Conservation (phyloP, 2,797 vertebrate species). For the Gymnodraco acuticeps region DNA sequence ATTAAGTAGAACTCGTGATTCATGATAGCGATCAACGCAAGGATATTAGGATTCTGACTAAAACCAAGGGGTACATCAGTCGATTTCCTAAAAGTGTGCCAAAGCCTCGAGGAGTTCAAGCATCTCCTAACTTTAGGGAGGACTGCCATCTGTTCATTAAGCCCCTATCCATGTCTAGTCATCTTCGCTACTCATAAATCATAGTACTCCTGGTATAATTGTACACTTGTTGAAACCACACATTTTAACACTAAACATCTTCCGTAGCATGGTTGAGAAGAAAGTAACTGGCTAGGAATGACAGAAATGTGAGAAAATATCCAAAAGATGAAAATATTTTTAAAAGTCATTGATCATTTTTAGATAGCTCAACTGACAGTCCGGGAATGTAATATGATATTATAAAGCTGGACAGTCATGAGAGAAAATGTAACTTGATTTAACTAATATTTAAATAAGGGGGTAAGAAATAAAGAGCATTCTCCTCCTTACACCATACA, state of each 20-base stretch:
- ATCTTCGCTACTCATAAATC: conserved; percentile 43
- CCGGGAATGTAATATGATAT: not conserved
- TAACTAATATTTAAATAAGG: not conserved
- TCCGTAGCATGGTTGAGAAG: conserved; percentile 5
- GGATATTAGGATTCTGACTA: conserved; percentile 70
- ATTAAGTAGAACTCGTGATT: conserved; percentile 75
- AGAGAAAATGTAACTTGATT: not conserved
- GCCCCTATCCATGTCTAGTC: conserved; percentile 35
- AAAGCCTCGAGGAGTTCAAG: conserved; percentile 60
- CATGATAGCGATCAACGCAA: conserved; percentile 74
- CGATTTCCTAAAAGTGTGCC: conserved; percentile 53
- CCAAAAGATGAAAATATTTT: conserved; percentile 8
- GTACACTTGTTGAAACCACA: conserved; percentile 15
- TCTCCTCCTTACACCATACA: not conserved
- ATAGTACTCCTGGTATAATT: conserved; percentile 12
- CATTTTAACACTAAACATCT: not conserved
- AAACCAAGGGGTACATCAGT: conserved; percentile 57
- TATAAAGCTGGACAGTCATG: not conserved
- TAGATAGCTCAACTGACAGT: not conserved
- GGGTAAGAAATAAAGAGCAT: not conserved
- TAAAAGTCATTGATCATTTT: conserved; percentile 9
- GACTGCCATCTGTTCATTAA: conserved; percentile 58
- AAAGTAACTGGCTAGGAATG: conserved; percentile 4
- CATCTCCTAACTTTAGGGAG: conserved; percentile 49
- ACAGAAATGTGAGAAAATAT: not conserved